Base-by-base conservation (phyloP, 2,888 invertebrate species). In the Lasioglossum zephyrum region DNA sequence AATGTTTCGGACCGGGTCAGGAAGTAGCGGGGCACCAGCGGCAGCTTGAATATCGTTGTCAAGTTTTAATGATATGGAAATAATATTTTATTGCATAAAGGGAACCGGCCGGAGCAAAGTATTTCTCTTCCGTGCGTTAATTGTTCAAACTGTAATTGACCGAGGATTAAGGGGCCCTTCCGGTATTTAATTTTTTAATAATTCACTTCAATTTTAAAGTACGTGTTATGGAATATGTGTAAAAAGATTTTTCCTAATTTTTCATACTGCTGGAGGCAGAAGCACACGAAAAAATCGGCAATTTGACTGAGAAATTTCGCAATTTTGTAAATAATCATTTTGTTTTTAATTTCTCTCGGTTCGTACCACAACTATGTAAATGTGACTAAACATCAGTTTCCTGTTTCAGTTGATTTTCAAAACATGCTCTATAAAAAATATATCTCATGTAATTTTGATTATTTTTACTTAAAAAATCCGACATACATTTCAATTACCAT, bases 1-100 rank as follows among this genome's bases (percentile, higher is more conserved):
- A 85, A 85, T 44, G 66, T 78, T 31, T 53, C 69, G 57, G 16
- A 22, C 39, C 66, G n/a, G 74, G 63, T 36, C 18, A 60, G 31
- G 47, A 1, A 60, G 70, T 41, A 41, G 41, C 39, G 44, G 41
- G 22, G 39, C 0, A 49, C 22, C 41, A 41, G 70, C 22, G 26
- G 44, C 72, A 60, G 57, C 44, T 72, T 60, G 72, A 31, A 78
- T 75, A 57, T 81, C 73, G 53, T 78, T 81, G 49, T 81, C 76
- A 49, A 77, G 44, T 79, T 76, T 85, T 76, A 79, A 85, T 70
- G 85, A 63, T 73, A 84, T 76, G 85, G 75, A 73, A 75, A 84
- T 85, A 84, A 85, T 85, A 79, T 73, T 76, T 84, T 73, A 79
- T 84, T 78, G 69, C 49, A 73, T 60, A 72, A 84, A 63, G 53